Evolutionary conservation across 2,888 invertebrate genomes (phyloP).

Genomic region (Palloptera scutellata): DNA sequence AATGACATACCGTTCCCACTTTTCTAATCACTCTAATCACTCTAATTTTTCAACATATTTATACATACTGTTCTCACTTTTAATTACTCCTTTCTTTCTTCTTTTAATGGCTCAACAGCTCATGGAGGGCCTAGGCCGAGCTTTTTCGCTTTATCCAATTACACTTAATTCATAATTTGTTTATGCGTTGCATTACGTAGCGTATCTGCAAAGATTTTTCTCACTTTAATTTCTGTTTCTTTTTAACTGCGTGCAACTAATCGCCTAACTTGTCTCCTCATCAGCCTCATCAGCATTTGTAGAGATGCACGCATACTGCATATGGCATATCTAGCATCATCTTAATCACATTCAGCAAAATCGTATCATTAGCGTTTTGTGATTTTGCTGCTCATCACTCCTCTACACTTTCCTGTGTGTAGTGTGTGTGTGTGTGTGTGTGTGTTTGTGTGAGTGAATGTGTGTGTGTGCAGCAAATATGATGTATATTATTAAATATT

Average conservation of each 20-base stretch:
- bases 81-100: no score
- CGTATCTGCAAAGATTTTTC: no score
- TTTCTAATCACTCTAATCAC: no score
- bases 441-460: background rate
- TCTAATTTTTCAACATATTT: no score
- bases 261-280: background rate
- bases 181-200: no score
- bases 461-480: conserved; percentile 8
- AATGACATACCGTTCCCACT: no score
- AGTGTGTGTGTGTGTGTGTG: background rate
- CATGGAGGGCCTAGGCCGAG: no score
- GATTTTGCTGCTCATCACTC: conserved; percentile 42
- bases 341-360: conserved; percentile 49
- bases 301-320: background rate
- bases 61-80: no score
- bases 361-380: conserved; percentile 56
- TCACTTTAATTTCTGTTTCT: background rate
- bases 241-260: conserved; percentile 9
- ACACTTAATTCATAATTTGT: no score
- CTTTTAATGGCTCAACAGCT: no score
- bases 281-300: background rate
- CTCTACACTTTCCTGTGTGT: background rate
- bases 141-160: no score
- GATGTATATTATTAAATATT: conserved; percentile 33
- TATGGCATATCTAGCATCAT: conserved; percentile 8